Conservation (phyloP, 2,797 vertebrate genomes). For the Rachycentron canadum region DNA sequence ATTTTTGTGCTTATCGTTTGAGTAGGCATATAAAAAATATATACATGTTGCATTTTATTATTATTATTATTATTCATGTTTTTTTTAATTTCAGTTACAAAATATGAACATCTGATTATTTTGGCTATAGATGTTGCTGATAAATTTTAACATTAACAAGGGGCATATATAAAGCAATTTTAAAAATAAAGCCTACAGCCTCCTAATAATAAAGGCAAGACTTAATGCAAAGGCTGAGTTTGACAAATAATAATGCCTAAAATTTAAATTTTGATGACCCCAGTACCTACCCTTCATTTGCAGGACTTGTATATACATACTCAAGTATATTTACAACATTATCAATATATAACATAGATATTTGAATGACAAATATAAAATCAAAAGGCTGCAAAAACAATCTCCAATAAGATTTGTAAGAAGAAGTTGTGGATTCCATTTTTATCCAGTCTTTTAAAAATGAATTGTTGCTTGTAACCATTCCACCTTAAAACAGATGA, state of each 20-base stretch:
- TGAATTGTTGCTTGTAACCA: not conserved
- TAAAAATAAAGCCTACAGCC: not conserved
- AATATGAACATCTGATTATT: not conserved
- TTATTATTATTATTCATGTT: not conserved
- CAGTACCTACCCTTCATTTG: not conserved
- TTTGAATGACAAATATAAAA: not conserved
- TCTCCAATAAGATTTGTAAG: not conserved
- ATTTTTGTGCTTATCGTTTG: not conserved
- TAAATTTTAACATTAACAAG: not conserved
- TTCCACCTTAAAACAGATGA: slow-evolving; percentile 55
- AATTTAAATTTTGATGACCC: not conserved
- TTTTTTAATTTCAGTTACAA: not conserved
- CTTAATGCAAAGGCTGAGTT: not conserved
- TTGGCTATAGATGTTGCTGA: not conserved
- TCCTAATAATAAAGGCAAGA: not conserved
- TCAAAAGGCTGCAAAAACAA: not conserved
- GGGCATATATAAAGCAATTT: not conserved
- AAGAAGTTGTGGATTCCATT: not conserved
- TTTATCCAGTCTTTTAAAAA: not conserved
- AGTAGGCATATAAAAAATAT: not conserved
- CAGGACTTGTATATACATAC: not conserved
- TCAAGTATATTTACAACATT: not conserved
- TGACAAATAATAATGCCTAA: not conserved
- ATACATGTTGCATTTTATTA: not conserved
- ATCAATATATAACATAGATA: not conserved